phyloP scores from a whole-genome alignment of 2,797 vertebrate species.

The Platyrinchus mystaceus region DNA sequence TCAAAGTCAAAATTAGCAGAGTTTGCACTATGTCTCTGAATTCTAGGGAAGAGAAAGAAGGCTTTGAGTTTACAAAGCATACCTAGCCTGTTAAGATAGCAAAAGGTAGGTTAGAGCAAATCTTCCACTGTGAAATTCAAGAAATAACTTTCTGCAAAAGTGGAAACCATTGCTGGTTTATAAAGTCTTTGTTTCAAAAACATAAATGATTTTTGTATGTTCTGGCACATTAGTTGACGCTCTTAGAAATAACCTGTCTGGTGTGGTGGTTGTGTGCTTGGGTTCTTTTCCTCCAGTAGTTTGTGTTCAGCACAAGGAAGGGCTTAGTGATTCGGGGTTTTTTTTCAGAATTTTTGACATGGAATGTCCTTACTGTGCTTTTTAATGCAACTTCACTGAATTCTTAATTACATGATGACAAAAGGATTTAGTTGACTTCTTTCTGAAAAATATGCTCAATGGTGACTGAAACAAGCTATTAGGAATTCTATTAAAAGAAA shows the following conservation, averaged over 20 bases:
- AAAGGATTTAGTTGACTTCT: not conserved
- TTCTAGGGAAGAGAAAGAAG: not conserved
- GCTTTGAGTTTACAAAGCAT: not conserved
- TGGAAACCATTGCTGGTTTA: not conserved
- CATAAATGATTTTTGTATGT: not conserved
- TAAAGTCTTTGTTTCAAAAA: not conserved
- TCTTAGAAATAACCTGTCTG: not conserved
- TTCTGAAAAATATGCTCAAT: not conserved
- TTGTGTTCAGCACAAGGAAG: not conserved
- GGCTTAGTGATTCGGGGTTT: rapidly evolving
- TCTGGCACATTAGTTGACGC: not conserved
- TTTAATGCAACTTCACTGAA: not conserved
- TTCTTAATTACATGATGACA: not conserved
- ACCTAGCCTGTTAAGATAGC: not conserved
- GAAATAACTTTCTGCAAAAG: not conserved
- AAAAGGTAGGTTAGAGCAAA: not conserved
- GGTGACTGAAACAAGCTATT: not conserved
- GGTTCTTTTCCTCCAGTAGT: not conserved
- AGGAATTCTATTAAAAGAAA: not conserved
- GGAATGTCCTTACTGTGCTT: not conserved
- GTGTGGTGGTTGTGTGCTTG: not conserved
- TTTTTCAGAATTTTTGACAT: not conserved
- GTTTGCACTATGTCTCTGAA: not conserved
- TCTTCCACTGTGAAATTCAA: not conserved
- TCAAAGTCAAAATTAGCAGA: not conserved